Evolutionary conservation across 2,113 vertebrate genomes (phyloP).

Genomic region (Polypterus senegalus): DNA sequence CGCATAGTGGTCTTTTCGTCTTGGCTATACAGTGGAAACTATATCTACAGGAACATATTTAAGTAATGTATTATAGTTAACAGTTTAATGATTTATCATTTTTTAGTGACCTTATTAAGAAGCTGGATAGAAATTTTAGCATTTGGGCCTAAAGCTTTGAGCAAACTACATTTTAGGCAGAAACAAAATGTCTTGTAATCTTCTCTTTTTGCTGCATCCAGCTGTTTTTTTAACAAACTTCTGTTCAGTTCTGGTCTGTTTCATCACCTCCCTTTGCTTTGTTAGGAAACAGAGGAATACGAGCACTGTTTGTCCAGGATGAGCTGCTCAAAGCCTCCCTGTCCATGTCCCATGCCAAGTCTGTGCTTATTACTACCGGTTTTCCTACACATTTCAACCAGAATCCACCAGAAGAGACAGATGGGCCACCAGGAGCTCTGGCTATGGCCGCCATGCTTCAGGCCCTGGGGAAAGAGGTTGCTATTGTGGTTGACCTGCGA

Average conservation of each 20-base stretch:
- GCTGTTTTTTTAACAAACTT: not conserved
- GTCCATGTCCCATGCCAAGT: slow-evolving; percentile 56
- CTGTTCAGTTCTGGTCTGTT: too few relatives aligned
- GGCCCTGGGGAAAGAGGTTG: slow-evolving; percentile 57
- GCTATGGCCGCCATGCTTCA: slow-evolving; percentile 65
- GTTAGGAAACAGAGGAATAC: slow-evolving; percentile 58
- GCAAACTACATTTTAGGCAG: too few relatives aligned
- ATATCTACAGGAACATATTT: too few relatives aligned
- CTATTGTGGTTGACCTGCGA: slow-evolving; percentile 52
- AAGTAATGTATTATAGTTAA: too few relatives aligned
- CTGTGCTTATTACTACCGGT: slow-evolving; percentile 62
- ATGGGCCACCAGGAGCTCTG: slow-evolving; percentile 63
- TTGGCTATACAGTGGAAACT: too few relatives aligned
- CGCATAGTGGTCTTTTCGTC: too few relatives aligned
- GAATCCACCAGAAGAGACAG: slow-evolving; percentile 68
- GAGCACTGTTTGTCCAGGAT: slow-evolving; percentile 35
- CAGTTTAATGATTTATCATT: too few relatives aligned
- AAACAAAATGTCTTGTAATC: too few relatives aligned
- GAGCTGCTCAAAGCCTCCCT: slow-evolving; percentile 64
- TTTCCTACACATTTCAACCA: slow-evolving; percentile 66
- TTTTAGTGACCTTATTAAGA: too few relatives aligned
- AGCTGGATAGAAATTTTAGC: too few relatives aligned
- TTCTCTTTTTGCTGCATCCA: not conserved
- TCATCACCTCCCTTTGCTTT: not conserved
- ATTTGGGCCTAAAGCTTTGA: too few relatives aligned